phyloP scores from a whole-genome alignment of 2,888 invertebrate species.

The Glomeris marginata region DNA sequence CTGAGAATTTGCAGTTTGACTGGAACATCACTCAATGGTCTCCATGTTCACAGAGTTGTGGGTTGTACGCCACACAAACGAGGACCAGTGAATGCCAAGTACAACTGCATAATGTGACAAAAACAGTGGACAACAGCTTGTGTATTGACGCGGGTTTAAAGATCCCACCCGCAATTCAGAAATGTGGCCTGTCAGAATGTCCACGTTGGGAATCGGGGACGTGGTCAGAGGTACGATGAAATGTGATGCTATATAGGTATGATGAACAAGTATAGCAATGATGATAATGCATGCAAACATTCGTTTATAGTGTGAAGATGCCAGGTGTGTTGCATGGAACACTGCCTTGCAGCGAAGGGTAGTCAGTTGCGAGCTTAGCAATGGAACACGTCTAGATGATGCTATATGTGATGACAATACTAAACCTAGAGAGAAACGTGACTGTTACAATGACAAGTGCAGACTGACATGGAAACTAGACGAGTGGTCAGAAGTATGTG shows the following conservation, averaged over 20 bases:
- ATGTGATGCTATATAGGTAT: no score
- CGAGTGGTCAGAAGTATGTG: slow-evolving; percentile 75
- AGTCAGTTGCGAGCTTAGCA: slow-evolving; percentile 40
- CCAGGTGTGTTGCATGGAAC: slow-evolving; percentile 58
- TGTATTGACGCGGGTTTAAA: slow-evolving; percentile 49
- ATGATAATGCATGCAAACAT: no score
- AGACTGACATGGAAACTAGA: slow-evolving; percentile 79
- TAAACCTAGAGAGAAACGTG: slow-evolving; percentile 58
- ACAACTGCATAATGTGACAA: slow-evolving; percentile 38
- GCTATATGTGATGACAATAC: slow-evolving; percentile 52
- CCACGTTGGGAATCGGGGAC: slow-evolving; percentile 53
- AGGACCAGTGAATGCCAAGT: slow-evolving; percentile 58
- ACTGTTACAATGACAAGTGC: slow-evolving; percentile 70
- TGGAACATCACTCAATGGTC: slow-evolving; percentile 79
- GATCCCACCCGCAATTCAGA: slow-evolving; percentile 42
- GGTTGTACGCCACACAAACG: slow-evolving; percentile 53
- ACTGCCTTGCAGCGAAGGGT: slow-evolving; percentile 60
- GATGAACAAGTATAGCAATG: no score
- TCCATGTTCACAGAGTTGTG: slow-evolving; percentile 67
- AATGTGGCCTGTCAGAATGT: slow-evolving; percentile 51
- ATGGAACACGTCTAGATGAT: slow-evolving; percentile 37
- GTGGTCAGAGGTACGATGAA: slow-evolving; percentile 41
- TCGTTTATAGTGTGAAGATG: slow-evolving; percentile 42
- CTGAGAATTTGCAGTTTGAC: slow-evolving; percentile 45
- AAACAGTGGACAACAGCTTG: slow-evolving; percentile 45